Evolutionary conservation across 2,797 vertebrate genomes (phyloP).

Genomic region (Ambastaia sidthimunki): DNA sequence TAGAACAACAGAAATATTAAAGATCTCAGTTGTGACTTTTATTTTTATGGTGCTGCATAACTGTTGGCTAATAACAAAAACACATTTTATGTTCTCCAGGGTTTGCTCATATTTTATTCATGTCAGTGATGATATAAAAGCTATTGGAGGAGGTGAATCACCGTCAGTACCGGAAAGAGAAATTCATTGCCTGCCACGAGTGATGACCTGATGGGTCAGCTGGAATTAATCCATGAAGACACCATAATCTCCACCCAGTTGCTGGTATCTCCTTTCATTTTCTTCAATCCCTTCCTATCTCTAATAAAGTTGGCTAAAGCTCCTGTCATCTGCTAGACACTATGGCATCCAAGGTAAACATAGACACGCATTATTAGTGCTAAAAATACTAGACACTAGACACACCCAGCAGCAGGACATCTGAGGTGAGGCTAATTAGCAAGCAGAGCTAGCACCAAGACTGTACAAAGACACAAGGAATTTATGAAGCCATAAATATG

Average conservation of each 20-base stretch:
- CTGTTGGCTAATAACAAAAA: not conserved
- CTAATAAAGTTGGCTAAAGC: conserved; percentile 27
- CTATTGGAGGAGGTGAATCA: not conserved
- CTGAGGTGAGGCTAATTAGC: conserved; percentile 5
- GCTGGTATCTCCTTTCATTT: conserved; percentile 31
- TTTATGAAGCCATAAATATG: not conserved
- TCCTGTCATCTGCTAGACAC: conserved; percentile 11
- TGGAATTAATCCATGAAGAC: conserved; percentile 31
- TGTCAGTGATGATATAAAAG: not conserved
- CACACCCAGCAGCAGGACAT: not conserved
- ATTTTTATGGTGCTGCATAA: not conserved
- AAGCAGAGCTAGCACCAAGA: not conserved
- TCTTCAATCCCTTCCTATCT: conserved; percentile 38
- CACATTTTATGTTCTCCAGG: not conserved
- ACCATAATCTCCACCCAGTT: conserved; percentile 41
- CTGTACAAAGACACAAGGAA: not conserved
- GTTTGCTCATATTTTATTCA: not conserved
- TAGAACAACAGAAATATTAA: not conserved
- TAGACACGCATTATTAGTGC: not conserved
- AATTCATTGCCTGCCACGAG: not conserved
- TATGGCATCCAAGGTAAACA: conserved; percentile 4
- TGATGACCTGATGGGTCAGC: conserved; percentile 14
- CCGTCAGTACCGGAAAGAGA: not conserved
- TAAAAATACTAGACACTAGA: not conserved
- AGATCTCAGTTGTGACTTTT: not conserved